phyloP scores from a whole-genome alignment of 2,113 vertebrate genomes.

The Cheirogaleus medius region DNA sequence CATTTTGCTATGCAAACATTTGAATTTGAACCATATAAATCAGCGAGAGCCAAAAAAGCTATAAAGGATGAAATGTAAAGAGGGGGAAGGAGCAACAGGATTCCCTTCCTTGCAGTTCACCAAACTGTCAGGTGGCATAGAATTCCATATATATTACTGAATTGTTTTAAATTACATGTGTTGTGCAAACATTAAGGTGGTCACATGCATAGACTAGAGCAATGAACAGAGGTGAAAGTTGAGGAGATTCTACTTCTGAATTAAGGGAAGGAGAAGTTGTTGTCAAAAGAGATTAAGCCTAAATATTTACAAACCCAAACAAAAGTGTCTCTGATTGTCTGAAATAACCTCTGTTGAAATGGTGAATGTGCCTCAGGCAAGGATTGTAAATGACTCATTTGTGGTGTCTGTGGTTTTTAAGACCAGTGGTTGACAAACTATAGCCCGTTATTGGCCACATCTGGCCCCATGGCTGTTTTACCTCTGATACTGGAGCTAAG shows the following conservation, averaged over 20 bases:
- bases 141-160: background rate
- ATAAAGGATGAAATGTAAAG: background rate
- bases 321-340: background rate
- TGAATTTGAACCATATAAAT: background rate
- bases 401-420: background rate
- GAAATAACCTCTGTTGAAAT: background rate
- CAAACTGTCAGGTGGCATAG: background rate
- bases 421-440: background rate
- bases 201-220: background rate
- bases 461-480: background rate
- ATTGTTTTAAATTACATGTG: background rate
- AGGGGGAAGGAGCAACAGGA: background rate
- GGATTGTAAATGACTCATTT: background rate
- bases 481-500: background rate
- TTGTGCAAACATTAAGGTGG: background rate
- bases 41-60: background rate
- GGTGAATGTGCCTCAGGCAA: background rate
- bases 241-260: background rate
- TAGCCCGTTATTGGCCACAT: background rate
- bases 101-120: background rate
- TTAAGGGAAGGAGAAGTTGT: background rate
- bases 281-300: background rate
- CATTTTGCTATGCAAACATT: background rate
- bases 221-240: background rate
- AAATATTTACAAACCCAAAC: background rate